Base-by-base conservation (phyloP, 2,888 invertebrate species). In the Augiades crinisus region DNA sequence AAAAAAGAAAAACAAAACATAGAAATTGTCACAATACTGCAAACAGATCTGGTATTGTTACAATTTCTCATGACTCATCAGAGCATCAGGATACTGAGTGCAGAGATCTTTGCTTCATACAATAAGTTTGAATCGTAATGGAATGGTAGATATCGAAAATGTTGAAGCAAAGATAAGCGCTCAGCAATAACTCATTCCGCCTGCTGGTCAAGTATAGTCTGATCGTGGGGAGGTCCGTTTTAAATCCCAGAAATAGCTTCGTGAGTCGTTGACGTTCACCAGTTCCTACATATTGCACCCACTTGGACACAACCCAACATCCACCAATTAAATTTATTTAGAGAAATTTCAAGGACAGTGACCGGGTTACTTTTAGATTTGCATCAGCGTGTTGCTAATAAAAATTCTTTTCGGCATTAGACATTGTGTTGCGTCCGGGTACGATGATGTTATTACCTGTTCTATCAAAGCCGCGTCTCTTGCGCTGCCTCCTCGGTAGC, bases 381-480 rank as follows among this genome's bases (percentile, higher is more conserved):
- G 27, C 17, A 47, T 41, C 24, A 22, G 14, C 22, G 38, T 43
- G 40, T 12, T n/a, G n/a, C n/a, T 33, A 54, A 40, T 43, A 43
- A 30, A 30, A 43, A 40, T 46, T n/a, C 5, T 8, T 16, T 31
- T 16, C n/a, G 13, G 27, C 40, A 44, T 44, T 7, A 13, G 37
- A 65, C 64, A 67, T 80, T 74, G 78, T 66, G 76, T 83, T 78
- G 85, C 65, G 82, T 78, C 86, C 87, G 85, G 85, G 84, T 76
- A 74, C 58, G 67, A 72, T 66, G 67, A 72, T 56, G 72, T 71
- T 80, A 83, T 90, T 90, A 90, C 90, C 90, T 90, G 85, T 68
- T 84, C 87, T 90, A 90, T 90, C 83, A 90, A 88, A 90, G 90
- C 87, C 90, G 83, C 80, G 90, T 90, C 89, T 90, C 90, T 88